Conservation (phyloP, 2,888 invertebrate species). For the Pristionchus mayeri region DNA sequence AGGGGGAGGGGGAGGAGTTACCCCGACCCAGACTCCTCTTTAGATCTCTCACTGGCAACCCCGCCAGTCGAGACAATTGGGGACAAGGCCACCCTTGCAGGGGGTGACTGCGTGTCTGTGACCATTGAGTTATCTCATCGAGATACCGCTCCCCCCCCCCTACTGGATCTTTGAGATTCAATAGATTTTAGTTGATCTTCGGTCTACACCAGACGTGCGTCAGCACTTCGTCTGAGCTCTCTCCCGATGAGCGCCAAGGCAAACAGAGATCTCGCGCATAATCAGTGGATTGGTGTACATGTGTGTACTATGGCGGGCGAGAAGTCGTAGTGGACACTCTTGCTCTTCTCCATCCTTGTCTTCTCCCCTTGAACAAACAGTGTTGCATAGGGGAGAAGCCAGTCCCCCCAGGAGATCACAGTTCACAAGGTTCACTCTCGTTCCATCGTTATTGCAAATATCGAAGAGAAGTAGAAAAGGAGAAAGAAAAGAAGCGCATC, state of each 20-base stretch:
- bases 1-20: neutral
- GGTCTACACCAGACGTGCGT: conserved; percentile 32
- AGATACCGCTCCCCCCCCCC: no score
- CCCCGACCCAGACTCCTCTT: no score
- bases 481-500: neutral
- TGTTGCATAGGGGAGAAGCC: neutral
- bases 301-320: conserved; percentile 39
- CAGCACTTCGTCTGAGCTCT: conserved; percentile 1
- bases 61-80: no score
- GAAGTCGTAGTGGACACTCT: conserved; percentile 17
- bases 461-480: neutral
- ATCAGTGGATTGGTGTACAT: neutral
- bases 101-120: no score
- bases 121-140: no score
- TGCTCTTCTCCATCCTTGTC: neutral
- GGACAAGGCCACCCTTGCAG: no score
- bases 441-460: neutral
- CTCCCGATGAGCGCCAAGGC: neutral
- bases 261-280: neutral
- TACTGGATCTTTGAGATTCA: no score
- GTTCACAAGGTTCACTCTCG: conserved; percentile 13
- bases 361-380: neutral
- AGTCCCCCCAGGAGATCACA: neutral
- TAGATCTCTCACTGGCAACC: no score
- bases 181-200: neutral